These are phyloP conservation scores for Lydus trimaculatus DNA, from an alignment of 2,888 invertebrate genomes.

Conservation along the genomic window DNA sequence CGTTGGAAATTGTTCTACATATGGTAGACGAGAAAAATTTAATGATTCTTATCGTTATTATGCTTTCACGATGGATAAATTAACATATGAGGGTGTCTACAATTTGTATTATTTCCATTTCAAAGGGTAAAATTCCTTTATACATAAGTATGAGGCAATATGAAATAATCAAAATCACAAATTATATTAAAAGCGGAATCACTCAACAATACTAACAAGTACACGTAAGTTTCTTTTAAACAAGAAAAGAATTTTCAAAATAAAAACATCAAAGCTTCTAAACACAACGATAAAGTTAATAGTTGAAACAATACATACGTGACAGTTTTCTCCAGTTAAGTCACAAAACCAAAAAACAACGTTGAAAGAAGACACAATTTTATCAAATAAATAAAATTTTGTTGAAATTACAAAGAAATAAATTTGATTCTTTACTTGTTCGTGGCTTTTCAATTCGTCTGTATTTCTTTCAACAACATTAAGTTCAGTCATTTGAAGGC, in stretches of 20 bases:
- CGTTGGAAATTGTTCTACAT: background rate
- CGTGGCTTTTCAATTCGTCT: background rate
- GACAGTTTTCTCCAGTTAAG: no score
- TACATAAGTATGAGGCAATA: background rate
- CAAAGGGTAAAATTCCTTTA: background rate
- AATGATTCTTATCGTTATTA: background rate
- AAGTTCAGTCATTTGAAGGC: no score
- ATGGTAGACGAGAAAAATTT: background rate
- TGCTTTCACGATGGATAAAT: background rate
- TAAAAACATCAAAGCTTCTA: no score
- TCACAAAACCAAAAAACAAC: no score
- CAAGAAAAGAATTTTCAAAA: no score
- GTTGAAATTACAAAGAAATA: background rate
- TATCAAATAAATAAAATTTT: background rate
- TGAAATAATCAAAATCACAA: background rate
- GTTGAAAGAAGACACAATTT: no score
- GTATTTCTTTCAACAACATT: slow-evolving; percentile 22
- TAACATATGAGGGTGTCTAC: background rate
- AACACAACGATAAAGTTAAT: no score
- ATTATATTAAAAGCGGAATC: background rate
- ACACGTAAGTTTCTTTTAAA: no score
- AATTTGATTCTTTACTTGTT: background rate
- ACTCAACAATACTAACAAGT: background rate
- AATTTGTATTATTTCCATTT: slow-evolving; percentile 1
- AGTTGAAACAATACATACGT: no score